phyloP scores from a whole-genome alignment of 2,888 invertebrate genomes.

The Melipona beecheii region DNA sequence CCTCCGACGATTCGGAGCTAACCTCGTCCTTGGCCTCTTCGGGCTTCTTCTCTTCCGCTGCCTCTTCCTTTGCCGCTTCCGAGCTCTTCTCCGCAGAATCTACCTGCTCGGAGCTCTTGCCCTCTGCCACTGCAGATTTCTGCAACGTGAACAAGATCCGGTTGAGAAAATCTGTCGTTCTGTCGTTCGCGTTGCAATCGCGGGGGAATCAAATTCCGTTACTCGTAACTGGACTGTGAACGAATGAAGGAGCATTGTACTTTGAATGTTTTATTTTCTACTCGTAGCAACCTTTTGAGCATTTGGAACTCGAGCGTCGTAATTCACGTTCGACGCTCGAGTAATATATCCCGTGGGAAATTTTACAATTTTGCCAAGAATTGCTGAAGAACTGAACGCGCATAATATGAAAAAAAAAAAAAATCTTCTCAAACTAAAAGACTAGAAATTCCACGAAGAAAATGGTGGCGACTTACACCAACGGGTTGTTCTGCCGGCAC shows the following conservation, averaged over 20 bases:
- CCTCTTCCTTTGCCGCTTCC: conserved; percentile 55
- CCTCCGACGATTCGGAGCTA: conserved; percentile 58
- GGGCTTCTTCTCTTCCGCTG: conserved; percentile 64
- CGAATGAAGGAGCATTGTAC: no score
- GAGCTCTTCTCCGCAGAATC: conserved; percentile 57
- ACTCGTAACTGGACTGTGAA: no score
- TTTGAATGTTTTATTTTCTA: no score
- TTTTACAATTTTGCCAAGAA: no score
- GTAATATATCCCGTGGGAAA: no score
- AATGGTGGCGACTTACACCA: conserved; percentile 11
- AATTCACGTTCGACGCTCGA: no score
- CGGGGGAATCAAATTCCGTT: no score
- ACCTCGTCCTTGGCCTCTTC: conserved; percentile 58
- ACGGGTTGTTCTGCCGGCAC: conserved; percentile 60
- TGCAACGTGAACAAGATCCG: conserved; percentile 29
- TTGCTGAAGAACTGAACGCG: no score
- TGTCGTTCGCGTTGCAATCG: neutral
- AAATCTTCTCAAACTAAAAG: no score
- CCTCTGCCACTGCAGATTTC: conserved; percentile 56
- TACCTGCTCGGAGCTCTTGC: conserved; percentile 65
- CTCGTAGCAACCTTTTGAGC: no score
- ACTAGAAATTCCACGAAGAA: neutral
- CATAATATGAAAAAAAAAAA: no score
- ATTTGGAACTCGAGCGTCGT: neutral
- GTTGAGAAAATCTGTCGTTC: neutral